Evolutionary conservation across 1,140 invertebrate species (phyloP).

Genomic region (Hyphantria cunea): DNA sequence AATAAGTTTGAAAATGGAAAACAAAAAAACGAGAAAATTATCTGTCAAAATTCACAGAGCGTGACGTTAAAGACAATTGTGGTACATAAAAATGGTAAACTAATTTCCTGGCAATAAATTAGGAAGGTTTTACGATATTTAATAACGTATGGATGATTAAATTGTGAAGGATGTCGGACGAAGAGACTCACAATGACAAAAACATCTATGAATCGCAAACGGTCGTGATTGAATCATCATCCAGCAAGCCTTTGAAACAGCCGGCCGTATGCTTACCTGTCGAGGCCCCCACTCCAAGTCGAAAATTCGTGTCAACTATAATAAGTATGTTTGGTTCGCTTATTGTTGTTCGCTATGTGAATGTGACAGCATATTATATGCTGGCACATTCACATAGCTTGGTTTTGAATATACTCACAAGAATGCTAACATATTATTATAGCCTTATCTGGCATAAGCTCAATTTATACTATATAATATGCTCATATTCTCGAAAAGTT

Average conservation of each 20-base stretch:
- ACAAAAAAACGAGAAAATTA: constrained; percentile 50
- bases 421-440: too few relatives aligned
- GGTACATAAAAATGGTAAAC: constrained; percentile 55
- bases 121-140: constrained; percentile 42
- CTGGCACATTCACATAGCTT: too few relatives aligned
- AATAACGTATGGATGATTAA: constrained; percentile 63
- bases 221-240: constrained; percentile 50
- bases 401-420: too few relatives aligned
- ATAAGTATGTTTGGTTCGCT: constrained; percentile 42
- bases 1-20: constrained; percentile 66
- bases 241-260: constrained; percentile 21
- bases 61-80: constrained; percentile 68
- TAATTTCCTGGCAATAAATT: constrained; percentile 53
- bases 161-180: constrained; percentile 60
- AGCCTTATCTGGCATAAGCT: too few relatives aligned
- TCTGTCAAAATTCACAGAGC: constrained; percentile 70
- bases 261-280: constrained; percentile 24
- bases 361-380: too few relatives aligned
- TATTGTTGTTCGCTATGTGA: too few relatives aligned
- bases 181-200: constrained; percentile 54
- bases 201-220: constrained; percentile 34
- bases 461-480: too few relatives aligned
- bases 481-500: too few relatives aligned
- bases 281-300: constrained; percentile 40
- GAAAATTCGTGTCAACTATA: constrained; percentile 55